Percentiles rank a stretch among this genome's conserved stretches.
These are phyloP conservation scores for Drosophila ohnishii DNA, from an alignment of 1,140 invertebrate species.

Conservation along the genomic window DNA sequence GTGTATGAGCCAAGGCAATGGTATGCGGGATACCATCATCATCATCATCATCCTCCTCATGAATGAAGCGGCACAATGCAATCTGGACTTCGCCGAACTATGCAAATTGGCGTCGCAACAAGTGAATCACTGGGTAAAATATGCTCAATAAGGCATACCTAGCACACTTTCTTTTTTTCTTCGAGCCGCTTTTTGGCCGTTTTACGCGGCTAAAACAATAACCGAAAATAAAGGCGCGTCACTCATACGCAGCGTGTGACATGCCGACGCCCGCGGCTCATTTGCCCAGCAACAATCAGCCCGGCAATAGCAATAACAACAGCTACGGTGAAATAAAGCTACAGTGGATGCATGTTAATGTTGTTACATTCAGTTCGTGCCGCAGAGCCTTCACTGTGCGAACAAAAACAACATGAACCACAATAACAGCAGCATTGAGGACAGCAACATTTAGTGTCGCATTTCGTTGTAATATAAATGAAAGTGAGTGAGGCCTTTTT, in stretches of 20 bases:
- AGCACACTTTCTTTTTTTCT: conserved; percentile 73
- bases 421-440: conserved; percentile 46
- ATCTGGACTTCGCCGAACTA: conserved; percentile 38
- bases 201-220: conserved; percentile 78
- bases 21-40: conserved; percentile 23
- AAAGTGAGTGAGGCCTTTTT: conserved; percentile 70
- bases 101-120: conserved; percentile 64
- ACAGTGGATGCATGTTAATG: not conserved
- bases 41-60: conserved; percentile 53
- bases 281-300: conserved; percentile 57
- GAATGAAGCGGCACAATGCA: conserved; percentile 32
- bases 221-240: conserved; percentile 80
- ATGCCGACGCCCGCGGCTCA: conserved; percentile 67
- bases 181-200: conserved; percentile 21
- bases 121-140: conserved; percentile 62
- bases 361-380: not conserved
- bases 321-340: not conserved
- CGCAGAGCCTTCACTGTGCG: not conserved
- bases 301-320: conserved; percentile 41
- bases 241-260: conserved; percentile 79
- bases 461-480: conserved; percentile 81
- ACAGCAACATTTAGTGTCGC: conserved; percentile 72
- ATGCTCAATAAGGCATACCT: conserved; percentile 54
- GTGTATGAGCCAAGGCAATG: conserved; percentile 31
- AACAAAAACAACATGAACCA: conserved; percentile 24